phyloP scores from a whole-genome alignment of 2,888 invertebrate species.

The Furcula furcula region DNA sequence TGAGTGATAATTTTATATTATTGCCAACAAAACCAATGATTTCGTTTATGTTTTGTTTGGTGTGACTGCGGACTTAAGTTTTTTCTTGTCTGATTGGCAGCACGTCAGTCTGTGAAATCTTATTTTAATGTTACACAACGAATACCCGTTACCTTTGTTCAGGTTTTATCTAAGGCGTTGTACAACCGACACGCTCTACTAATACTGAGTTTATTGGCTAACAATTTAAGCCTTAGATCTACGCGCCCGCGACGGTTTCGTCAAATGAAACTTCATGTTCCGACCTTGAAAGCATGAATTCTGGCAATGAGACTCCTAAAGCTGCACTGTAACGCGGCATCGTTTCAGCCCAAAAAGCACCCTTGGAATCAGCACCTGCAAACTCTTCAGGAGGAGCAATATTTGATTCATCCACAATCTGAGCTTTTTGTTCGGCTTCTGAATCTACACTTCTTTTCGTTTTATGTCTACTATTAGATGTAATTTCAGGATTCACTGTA shows the following conservation, averaged over 20 bases:
- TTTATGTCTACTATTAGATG: slow-evolving; percentile 33
- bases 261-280: slow-evolving; percentile 86
- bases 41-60: slow-evolving; percentile 28
- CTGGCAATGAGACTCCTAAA: slow-evolving; percentile 84
- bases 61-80: slow-evolving; percentile 35
- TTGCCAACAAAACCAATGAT: slow-evolving; percentile 32
- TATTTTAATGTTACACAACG: slow-evolving; percentile 63
- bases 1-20: slow-evolving; percentile 20
- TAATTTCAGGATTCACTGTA: slow-evolving; percentile 29
- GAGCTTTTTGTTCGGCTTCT: slow-evolving; percentile 51
- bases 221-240: slow-evolving; percentile 47
- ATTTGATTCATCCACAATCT: slow-evolving; percentile 59
- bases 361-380: slow-evolving; percentile 79
- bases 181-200: slow-evolving; percentile 74
- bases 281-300: slow-evolving; percentile 85
- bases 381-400: slow-evolving; percentile 76
- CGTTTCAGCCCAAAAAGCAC: slow-evolving; percentile 85
- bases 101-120: slow-evolving; percentile 61
- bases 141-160: slow-evolving; percentile 56
- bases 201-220: slow-evolving; percentile 60
- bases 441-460: slow-evolving; percentile 61
- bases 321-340: slow-evolving; percentile 83
- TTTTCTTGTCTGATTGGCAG: slow-evolving; percentile 32
- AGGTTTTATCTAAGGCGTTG: slow-evolving; percentile 60
- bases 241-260: slow-evolving; percentile 73